Conservation (phyloP, 2,797 vertebrate species). For the Peromyscus eremicus region DNA sequence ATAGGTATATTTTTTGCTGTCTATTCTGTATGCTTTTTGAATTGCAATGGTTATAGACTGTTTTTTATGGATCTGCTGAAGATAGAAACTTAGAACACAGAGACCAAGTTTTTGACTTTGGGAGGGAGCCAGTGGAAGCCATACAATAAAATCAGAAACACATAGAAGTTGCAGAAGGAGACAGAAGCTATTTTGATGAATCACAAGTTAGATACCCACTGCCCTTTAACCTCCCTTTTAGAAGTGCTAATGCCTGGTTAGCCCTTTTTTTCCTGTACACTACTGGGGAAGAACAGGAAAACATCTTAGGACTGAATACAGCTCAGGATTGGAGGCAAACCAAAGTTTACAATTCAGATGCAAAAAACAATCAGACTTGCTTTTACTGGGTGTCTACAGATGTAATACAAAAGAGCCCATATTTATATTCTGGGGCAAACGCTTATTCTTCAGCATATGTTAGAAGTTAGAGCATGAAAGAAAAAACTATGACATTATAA, state of each 20-base stretch:
- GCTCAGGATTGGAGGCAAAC: neutral
- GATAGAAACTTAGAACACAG: neutral
- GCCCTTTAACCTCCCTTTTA: neutral
- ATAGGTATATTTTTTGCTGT: neutral
- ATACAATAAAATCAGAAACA: neutral
- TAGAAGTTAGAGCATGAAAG: neutral
- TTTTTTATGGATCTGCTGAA: neutral
- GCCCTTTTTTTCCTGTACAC: neutral
- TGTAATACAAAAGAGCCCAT: neutral
- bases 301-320: neutral
- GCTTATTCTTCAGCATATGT: neutral
- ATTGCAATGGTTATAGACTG: neutral
- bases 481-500: neutral
- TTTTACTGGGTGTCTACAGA: neutral
- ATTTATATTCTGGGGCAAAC: neutral
- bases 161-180: neutral
- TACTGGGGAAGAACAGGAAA: neutral
- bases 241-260: neutral
- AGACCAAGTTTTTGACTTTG: neutral
- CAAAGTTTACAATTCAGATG: neutral
- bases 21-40: neutral
- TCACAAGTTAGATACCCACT: neutral
- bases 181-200: neutral
- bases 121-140: neutral
- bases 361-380: neutral